Evolutionary conservation across 2,888 invertebrate genomes (phyloP).

Genomic region (Orthonychiurus folsomi): DNA sequence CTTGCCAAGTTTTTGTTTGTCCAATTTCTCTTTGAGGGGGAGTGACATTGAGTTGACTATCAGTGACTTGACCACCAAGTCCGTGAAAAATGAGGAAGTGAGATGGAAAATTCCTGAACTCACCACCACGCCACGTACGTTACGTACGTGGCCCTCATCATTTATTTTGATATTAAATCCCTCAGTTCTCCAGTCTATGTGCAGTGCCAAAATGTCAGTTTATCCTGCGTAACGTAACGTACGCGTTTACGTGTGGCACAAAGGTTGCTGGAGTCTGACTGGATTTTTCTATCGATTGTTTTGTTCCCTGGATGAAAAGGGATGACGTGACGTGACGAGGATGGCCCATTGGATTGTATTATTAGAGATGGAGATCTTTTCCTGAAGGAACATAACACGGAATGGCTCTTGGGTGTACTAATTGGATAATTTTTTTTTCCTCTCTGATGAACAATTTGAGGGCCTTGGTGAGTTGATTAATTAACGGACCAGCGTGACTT

Average conservation of each 20-base stretch:
- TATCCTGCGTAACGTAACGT: background rate
- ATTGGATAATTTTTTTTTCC: no score
- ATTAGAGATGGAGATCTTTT: no score
- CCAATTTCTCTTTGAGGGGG: background rate
- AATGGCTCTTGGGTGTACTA: background rate
- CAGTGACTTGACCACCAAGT: background rate
- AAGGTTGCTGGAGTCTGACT: no score
- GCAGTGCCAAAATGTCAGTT: background rate
- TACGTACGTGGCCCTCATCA: background rate
- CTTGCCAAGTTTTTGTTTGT: background rate
- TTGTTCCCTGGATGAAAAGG: no score
- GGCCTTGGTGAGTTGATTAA: background rate
- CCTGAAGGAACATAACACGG: background rate
- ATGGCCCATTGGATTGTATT: no score
- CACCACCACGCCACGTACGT: no score
- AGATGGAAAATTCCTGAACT: background rate
- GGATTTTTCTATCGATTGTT: no score
- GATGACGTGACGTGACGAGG: background rate
- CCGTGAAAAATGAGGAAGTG: background rate
- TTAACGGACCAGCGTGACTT: background rate
- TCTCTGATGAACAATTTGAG: background rate
- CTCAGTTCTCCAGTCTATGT: no score
- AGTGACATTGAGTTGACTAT: background rate
- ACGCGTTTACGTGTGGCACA: no score
- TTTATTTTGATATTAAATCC: background rate